Evolutionary conservation across 2,797 vertebrate genomes (phyloP).

Genomic region (Erpetoichthys calabaricus): DNA sequence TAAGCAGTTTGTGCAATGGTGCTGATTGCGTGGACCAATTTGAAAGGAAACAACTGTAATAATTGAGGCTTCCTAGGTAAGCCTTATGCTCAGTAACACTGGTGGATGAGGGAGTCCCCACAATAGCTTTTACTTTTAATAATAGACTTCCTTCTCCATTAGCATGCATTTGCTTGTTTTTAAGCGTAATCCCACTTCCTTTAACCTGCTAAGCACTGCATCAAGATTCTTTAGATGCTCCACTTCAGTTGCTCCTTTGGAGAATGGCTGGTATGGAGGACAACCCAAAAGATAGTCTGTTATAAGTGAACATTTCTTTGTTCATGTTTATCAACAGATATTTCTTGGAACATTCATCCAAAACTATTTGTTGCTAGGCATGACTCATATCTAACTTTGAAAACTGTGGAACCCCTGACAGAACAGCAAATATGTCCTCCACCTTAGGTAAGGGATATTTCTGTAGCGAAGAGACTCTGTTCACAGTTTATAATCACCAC

Average conservation of each 20-base stretch:
- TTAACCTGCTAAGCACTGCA: slow-evolving; percentile 2
- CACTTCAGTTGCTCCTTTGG: neutral
- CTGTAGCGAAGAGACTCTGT: slow-evolving; percentile 3
- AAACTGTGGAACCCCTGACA: slow-evolving; percentile 1
- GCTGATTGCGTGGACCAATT: neutral
- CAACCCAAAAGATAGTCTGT: slow-evolving; percentile 5
- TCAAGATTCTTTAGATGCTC: slow-evolving; percentile 6
- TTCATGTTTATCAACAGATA: slow-evolving; percentile 6
- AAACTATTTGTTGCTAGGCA: slow-evolving; percentile 12
- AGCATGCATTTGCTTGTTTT: too few species aligned
- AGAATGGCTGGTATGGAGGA: too few species aligned
- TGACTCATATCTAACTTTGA: too few species aligned
- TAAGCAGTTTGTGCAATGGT: neutral
- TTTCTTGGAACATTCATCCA: slow-evolving; percentile 9
- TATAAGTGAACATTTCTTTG: slow-evolving; percentile 7
- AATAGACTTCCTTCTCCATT: neutral
- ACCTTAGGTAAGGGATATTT: slow-evolving; percentile 6
- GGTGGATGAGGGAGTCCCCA: neutral
- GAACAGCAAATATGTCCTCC: neutral
- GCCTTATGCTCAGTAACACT: slow-evolving; percentile 4
- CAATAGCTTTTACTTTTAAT: neutral
- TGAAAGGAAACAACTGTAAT: neutral
- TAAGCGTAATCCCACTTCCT: slow-evolving; percentile 5
- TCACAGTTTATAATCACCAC: slow-evolving; percentile 3
- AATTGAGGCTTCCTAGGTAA: neutral